phyloP scores from a whole-genome alignment of 2,113 vertebrate species.

The Gopherus evgoodei region DNA sequence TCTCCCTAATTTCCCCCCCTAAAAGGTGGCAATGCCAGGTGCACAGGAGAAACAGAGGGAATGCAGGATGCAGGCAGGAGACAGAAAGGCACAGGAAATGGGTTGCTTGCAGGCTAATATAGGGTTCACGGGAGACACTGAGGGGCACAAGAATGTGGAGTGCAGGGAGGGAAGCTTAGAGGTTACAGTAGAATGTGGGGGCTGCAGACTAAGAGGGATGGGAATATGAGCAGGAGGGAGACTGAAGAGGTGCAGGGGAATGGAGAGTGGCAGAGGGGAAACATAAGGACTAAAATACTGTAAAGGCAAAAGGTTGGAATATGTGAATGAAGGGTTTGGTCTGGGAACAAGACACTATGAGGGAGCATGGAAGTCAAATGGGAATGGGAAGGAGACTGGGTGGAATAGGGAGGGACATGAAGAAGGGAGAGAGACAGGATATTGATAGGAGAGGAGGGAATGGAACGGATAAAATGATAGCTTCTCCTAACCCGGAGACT shows the following conservation, averaged over 20 bases:
- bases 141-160: not conserved
- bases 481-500: not conserved
- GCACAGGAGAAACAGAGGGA: not conserved
- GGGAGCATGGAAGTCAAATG: not conserved
- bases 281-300: not conserved
- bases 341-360: not conserved
- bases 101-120: not conserved
- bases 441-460: not conserved
- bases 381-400: not conserved
- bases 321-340: not conserved
- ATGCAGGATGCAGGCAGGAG: not conserved
- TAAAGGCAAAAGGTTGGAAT: not conserved
- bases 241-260: not conserved
- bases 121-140: not conserved
- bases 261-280: not conserved
- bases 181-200: not conserved
- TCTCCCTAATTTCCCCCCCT: fast-evolving
- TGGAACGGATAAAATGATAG: not conserved
- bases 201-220: not conserved
- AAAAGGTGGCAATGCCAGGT: not conserved
- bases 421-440: not conserved
- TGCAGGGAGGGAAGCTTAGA: not conserved
- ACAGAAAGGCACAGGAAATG: not conserved
- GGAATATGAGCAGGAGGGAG: not conserved
- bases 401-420: not conserved